Conservation (phyloP, 2,113 vertebrate species). For the Eolophus roseicapilla region DNA sequence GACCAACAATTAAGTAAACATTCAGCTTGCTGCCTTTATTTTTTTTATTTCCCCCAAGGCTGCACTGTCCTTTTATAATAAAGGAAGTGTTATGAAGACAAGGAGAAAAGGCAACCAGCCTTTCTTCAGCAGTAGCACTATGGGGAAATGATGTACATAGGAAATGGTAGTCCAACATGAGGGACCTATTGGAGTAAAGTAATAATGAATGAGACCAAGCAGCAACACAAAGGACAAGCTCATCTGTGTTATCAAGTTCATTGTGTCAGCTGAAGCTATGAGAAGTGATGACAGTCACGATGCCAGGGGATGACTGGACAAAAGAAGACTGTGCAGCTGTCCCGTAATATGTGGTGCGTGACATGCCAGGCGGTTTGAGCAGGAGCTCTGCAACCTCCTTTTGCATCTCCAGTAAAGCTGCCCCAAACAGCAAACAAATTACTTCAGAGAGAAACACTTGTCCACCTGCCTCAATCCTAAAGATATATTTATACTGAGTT, state of each 20-base stretch:
- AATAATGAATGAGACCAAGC: neutral
- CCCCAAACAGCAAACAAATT: slow-evolving; percentile 1
- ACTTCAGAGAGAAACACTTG: neutral
- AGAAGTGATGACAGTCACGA: slow-evolving; percentile 33
- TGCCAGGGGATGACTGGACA: neutral
- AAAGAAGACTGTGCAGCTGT: slow-evolving; percentile 54
- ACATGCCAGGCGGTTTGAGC: slow-evolving; percentile 2
- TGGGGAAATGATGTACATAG: rapidly evolving
- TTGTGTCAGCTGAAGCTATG: slow-evolving; percentile 1
- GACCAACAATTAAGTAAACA: slow-evolving; percentile 42
- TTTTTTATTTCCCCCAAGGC: neutral
- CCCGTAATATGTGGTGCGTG: neutral
- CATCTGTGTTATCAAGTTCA: neutral
- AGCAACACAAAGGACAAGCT: neutral
- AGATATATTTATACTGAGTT: neutral
- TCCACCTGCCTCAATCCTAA: neutral
- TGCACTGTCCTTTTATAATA: neutral
- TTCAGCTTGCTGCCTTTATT: neutral
- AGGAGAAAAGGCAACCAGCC: neutral
- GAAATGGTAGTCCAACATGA: neutral
- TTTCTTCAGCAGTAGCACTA: neutral
- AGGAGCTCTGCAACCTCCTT: neutral
- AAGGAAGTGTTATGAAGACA: slow-evolving; percentile 1
- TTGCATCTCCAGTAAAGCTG: neutral
- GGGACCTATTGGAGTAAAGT: neutral